Conservation (phyloP, 2,797 vertebrate genomes). For the Falco concolor region DNA sequence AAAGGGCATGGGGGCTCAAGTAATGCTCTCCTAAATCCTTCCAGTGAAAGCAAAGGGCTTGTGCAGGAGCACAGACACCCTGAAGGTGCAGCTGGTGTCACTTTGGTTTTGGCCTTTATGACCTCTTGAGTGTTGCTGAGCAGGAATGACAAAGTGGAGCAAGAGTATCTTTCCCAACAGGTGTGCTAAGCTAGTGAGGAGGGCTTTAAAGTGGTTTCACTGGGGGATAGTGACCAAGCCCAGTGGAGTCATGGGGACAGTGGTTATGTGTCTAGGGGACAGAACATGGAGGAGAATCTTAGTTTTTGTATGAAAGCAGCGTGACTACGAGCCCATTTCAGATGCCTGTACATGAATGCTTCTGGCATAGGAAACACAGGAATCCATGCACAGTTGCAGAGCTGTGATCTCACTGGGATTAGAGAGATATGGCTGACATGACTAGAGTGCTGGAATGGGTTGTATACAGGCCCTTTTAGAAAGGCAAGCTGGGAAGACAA, state of each 20-base stretch:
- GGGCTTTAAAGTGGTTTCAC: background rate
- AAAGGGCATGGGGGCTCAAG: background rate
- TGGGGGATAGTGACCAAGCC: background rate
- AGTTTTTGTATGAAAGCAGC: background rate
- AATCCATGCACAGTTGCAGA: background rate
- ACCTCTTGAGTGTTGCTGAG: background rate
- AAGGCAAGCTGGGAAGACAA: background rate
- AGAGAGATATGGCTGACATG: background rate
- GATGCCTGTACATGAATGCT: background rate
- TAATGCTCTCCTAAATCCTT: background rate
- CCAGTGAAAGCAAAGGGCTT: background rate
- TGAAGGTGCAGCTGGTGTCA: background rate
- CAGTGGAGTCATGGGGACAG: background rate
- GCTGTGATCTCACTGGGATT: background rate
- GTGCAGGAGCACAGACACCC: background rate
- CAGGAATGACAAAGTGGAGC: background rate
- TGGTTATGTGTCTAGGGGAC: background rate
- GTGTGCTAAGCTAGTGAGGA: background rate
- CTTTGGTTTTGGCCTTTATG: background rate
- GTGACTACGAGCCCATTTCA: background rate
- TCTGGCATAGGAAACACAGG: background rate
- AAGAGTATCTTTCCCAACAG: background rate
- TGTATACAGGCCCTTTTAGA: background rate
- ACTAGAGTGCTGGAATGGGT: background rate
- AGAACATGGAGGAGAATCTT: background rate